Percentiles rank a stretch among this genome's conserved stretches.
Conservation (phyloP, 2,113 vertebrate species). For the Chiloscyllium plagiosum region DNA sequence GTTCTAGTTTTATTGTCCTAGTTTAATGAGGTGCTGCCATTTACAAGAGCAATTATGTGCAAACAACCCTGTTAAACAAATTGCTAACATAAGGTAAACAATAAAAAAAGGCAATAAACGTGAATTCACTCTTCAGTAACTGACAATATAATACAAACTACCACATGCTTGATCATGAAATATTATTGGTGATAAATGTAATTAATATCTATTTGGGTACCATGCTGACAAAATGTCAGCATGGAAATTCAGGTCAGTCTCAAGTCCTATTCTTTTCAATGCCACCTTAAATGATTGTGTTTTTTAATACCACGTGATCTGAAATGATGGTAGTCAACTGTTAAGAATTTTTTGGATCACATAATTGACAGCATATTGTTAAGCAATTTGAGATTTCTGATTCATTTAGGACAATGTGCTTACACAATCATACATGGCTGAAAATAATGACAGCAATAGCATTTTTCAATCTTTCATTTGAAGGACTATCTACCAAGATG, state of each 20-base stretch:
- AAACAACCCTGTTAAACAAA: constrained; percentile 26
- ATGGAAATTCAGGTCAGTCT: neutral
- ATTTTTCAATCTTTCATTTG: neutral
- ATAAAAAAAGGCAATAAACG: neutral
- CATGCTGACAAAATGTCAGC: neutral
- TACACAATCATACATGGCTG: neutral
- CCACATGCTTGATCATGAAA: neutral
- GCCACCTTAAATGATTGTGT: neutral
- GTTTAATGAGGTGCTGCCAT: constrained; percentile 7
- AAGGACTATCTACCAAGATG: neutral
- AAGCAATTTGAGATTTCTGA: neutral
- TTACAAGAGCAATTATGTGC: constrained; percentile 2
- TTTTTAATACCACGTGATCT: neutral
- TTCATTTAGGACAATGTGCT: neutral
- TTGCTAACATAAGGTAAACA: constrained; percentile 27
- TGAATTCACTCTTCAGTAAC: neutral
- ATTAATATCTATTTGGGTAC: neutral
- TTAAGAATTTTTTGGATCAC: neutral
- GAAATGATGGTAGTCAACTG: neutral
- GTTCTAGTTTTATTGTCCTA: no score
- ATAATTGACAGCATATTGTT: neutral
- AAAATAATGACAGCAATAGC: neutral
- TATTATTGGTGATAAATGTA: neutral
- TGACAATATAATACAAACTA: neutral
- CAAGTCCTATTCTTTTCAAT: neutral